phyloP scores from a whole-genome alignment of 2,888 invertebrate species.

The Chrysomela aeneicollis region DNA sequence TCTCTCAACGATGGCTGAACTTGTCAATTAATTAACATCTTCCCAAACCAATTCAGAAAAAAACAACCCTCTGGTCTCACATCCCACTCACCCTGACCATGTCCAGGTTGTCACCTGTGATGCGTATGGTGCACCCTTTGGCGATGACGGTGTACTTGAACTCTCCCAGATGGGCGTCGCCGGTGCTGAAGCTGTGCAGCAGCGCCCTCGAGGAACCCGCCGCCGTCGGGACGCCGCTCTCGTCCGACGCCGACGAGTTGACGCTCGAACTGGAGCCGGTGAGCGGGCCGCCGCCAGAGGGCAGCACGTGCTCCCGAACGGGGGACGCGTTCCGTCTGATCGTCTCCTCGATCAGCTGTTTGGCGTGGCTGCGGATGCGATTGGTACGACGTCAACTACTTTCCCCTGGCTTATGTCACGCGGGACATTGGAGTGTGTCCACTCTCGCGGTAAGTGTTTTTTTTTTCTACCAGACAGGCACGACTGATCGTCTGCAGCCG shows the following conservation, averaged over 20 bases:
- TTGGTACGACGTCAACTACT: too few species aligned
- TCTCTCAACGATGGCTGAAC: too few species aligned
- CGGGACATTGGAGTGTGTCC: too few species aligned
- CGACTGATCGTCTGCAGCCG: too few species aligned
- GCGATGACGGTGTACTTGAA: constrained; percentile 86
- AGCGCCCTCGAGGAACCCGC: constrained; percentile 62
- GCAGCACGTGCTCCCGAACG: constrained; percentile 71
- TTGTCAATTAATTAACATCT: too few species aligned
- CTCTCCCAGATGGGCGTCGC: constrained; percentile 85
- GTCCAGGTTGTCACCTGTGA: constrained; percentile 85
- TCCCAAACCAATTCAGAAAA: too few species aligned
- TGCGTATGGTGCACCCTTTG: constrained; percentile 83
- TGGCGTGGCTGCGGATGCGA: constrained; percentile 91
- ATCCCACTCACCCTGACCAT: constrained; percentile 81
- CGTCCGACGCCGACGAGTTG: constrained; percentile 78
- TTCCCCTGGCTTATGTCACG: too few species aligned
- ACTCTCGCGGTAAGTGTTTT: too few species aligned
- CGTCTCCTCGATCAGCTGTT: constrained; percentile 93
- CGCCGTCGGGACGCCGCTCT: constrained; percentile 60
- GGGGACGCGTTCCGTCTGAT: constrained; percentile 95
- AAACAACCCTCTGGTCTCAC: too few species aligned
- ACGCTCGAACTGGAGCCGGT: constrained; percentile 80
- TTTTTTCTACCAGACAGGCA: too few species aligned
- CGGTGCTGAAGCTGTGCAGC: constrained; percentile 82
- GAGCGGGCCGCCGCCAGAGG: constrained; percentile 61